phyloP scores from a whole-genome alignment of 2,113 vertebrate species.

The Chrysochloris asiatica region DNA sequence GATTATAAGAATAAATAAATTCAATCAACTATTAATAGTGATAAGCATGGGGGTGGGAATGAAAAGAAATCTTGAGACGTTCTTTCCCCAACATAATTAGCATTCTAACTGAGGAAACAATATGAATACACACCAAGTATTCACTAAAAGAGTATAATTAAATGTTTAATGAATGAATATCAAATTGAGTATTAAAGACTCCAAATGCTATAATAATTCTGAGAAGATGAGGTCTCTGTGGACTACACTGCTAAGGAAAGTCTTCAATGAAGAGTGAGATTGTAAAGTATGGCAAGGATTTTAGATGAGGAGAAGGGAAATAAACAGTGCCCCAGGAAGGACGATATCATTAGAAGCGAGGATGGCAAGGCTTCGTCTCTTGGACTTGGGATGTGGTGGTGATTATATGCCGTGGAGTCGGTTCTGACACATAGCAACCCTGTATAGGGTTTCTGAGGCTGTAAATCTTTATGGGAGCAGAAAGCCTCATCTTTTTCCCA shows the following conservation, averaged over 20 bases:
- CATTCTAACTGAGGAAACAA: not conserved
- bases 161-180: slow-evolving; percentile 13
- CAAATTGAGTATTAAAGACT: not conserved
- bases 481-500: too few species aligned
- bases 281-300: not conserved
- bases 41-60: not conserved
- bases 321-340: not conserved
- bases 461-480: too few species aligned
- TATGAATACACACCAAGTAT: not conserved
- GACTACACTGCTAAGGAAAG: not conserved
- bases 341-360: not conserved
- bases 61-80: not conserved
- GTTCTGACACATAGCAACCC: too few species aligned
- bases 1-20: too few species aligned
- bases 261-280: not conserved
- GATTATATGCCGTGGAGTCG: too few species aligned
- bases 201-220: not conserved
- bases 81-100: not conserved
- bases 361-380: not conserved
- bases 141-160: not conserved
- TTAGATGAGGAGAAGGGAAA: not conserved
- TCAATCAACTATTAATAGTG: slow-evolving; percentile 41
- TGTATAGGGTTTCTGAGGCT: too few species aligned
- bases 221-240: not conserved
- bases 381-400: not conserved